Evolutionary conservation across 2,113 vertebrate genomes (phyloP), one percentile per base, ranked within the genome.

Genomic region (Vombatus ursinus): DNA sequence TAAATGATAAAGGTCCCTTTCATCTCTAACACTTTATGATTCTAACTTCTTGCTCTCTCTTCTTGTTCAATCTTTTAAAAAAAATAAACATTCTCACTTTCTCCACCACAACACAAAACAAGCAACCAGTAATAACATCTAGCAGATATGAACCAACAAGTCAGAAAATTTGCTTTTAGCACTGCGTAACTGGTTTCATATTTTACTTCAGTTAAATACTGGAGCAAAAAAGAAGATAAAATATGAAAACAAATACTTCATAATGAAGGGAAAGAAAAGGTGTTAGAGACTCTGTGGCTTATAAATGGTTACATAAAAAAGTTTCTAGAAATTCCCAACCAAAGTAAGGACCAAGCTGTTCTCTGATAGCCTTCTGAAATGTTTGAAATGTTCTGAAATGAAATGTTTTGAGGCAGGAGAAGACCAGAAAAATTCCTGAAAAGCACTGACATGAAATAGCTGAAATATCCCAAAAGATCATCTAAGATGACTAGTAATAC

Each of bases 381-480:
- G 98, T 98, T 98, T 96, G n/a, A n/a, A n/a, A n/a, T n/a, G n/a
- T n/a, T n/a, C n/a, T n/a, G n/a, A n/a, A n/a, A n/a, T n/a, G n/a
- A n/a, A n/a, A n/a, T n/a, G n/a, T n/a, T n/a, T n/a, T n/a, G 95
- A 97, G 97, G 98, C 96, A 94, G 98, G 96, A 94, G 93, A 92
- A 98, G 98, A 98, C 98, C 97, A 95, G 96, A 98, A 99, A 98
- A 99, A 99, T 99, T 99, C 99, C 99, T 99, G 97, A 97, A 98
- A 99, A 99, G 97, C 98, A 99, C 97, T 98, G 98, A 98, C 96
- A 99, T 94, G 98, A 98, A 99, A 99, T 98, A 98, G 96, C 97
- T 97, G 97, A 98, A 98, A 97, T 98, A 99, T 98, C 98, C 98
- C 98, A 98, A 98, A 96, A 98, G 98, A 98, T 98, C 95, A 96